These are phyloP conservation scores for Neoitamus cyanurus DNA, from an alignment of 2,888 invertebrate genomes.

Conservation along the genomic window DNA sequence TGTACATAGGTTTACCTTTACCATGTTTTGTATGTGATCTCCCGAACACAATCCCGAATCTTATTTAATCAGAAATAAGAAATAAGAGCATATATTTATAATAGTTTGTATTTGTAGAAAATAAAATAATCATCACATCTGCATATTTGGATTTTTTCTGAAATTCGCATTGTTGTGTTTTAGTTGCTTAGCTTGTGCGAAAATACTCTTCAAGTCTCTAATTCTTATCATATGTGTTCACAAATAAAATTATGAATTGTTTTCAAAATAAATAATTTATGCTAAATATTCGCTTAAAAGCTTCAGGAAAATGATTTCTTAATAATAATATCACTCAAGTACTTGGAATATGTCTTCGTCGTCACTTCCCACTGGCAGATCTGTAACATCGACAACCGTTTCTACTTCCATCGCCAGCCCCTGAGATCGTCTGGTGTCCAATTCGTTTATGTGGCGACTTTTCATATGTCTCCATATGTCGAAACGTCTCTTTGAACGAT, in stretches of 20 bases:
- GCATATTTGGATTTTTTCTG: background rate
- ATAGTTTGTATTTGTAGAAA: background rate
- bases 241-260: background rate
- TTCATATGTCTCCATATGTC: slow-evolving; percentile 53
- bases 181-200: background rate
- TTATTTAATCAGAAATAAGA: background rate
- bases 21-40: no score
- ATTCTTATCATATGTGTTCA: background rate
- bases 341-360: slow-evolving; percentile 44
- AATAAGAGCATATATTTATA: background rate
- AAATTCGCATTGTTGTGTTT: background rate
- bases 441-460: slow-evolving; percentile 47
- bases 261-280: background rate
- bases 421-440: background rate
- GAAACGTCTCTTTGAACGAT: slow-evolving; percentile 52
- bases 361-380: slow-evolving; percentile 43
- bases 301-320: background rate
- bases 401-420: slow-evolving; percentile 50
- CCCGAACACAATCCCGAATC: no score
- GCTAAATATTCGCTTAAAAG: background rate
- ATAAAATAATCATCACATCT: background rate
- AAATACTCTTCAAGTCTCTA: background rate
- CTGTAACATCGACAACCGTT: slow-evolving; percentile 47
- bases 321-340: slow-evolving; percentile 33
- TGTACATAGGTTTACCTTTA: no score